Percentiles rank a stretch among this genome's conserved stretches.
Conservation (phyloP, 1,140 invertebrate genomes). For the Venturia canescens region DNA sequence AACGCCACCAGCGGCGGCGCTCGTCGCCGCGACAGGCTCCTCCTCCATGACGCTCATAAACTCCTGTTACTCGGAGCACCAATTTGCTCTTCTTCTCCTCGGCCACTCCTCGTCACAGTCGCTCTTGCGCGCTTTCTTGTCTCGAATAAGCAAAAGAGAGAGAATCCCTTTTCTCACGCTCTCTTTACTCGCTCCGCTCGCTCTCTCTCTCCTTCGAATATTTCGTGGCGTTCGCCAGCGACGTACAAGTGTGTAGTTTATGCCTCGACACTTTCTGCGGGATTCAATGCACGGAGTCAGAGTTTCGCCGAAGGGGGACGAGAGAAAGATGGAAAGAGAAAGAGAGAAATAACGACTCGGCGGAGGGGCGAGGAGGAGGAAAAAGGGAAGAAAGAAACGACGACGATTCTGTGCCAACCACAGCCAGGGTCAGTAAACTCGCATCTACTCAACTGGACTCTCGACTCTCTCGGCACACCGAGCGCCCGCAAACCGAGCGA, state of each 20-base stretch:
- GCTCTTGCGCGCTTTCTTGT: conserved; percentile 51
- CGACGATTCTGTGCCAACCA: conserved; percentile 37
- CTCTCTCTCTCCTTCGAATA: conserved; percentile 46
- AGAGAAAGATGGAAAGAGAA: not conserved
- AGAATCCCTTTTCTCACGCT: not conserved
- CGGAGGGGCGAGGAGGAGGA: not conserved
- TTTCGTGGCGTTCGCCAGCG: conserved; percentile 51
- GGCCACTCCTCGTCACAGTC: conserved; percentile 72
- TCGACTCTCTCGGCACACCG: not conserved
- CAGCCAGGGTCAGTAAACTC: conserved; percentile 38
- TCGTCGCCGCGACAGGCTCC: conserved; percentile 49
- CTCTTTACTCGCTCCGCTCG: not conserved
- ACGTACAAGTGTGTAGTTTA: conserved; percentile 49
- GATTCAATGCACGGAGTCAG: conserved; percentile 45
- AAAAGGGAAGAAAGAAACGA: conserved; percentile 13
- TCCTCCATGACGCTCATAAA: conserved; percentile 68
- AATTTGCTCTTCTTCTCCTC: conserved; percentile 78
- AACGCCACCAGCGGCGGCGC: not conserved
- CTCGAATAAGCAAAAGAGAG: conserved; percentile 7
- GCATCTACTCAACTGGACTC: conserved; percentile 38
- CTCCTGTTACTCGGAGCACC: conserved; percentile 74
- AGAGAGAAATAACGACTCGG: too few relatives aligned
- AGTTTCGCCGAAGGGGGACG: not conserved
- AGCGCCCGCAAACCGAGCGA: conserved; percentile 5
- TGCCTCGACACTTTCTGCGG: conserved; percentile 31